These are phyloP conservation scores for Peromyscus melanophrys DNA, from an alignment of 2,797 vertebrate genomes.

Conservation along the genomic window DNA sequence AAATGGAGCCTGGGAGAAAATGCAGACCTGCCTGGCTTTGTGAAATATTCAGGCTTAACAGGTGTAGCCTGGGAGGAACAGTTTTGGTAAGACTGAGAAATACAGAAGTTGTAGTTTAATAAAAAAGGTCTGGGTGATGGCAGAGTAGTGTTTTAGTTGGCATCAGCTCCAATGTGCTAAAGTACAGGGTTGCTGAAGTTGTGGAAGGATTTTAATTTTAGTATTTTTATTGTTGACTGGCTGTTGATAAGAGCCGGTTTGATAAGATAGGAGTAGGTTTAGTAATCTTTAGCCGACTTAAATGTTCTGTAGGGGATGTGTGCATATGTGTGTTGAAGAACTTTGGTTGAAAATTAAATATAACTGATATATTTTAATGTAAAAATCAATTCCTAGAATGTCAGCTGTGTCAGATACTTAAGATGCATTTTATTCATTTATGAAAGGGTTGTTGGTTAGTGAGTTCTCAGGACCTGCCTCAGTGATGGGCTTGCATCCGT, in stretches of 20 bases:
- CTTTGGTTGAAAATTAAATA: neutral
- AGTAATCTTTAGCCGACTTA: neutral
- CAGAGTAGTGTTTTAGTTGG: neutral
- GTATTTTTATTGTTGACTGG: neutral
- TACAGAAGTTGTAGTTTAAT: neutral
- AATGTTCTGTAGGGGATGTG: neutral
- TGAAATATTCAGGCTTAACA: neutral
- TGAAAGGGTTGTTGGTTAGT: neutral
- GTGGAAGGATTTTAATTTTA: neutral
- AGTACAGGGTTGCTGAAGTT: neutral
- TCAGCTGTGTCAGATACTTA: neutral
- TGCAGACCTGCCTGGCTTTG: neutral
- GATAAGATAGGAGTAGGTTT: neutral
- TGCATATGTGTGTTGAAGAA: neutral
- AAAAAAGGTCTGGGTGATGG: neutral
- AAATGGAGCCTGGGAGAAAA: neutral
- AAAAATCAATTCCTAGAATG: neutral
- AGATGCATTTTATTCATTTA: neutral
- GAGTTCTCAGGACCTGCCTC: neutral
- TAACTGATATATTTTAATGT: constrained; percentile 7
- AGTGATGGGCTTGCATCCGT: neutral
- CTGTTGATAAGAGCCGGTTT: neutral
- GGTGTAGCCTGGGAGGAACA: neutral
- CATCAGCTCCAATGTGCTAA: neutral
- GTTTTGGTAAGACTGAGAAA: neutral